phyloP scores from a whole-genome alignment of 2,113 vertebrate genomes.

The chimpanzee (Pan troglodytes) region NHGRI_mPanTro3-v2.1_pri NC_072412.2:112596001-112596500 shows the following conservation, averaged over 20 bases:
- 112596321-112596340: accelerated
- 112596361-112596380: background rate
- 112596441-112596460: background rate
- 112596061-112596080: too few relatives aligned
- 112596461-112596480: background rate
- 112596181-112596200: background rate
- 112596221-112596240: accelerated
- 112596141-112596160: background rate
- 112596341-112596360: background rate
- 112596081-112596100: background rate
- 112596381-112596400: background rate
- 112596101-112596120: background rate
- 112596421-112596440: background rate
- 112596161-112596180: background rate
- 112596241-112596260: background rate
- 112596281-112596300: background rate
- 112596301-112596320: background rate
- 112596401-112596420: background rate
- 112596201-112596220: accelerated
- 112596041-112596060: background rate
- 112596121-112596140: background rate
- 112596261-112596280: accelerated
- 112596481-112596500: background rate
- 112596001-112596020: background rate
- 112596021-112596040: background rate